Conservation (phyloP, 2,888 invertebrate genomes). For the Ceratothoa steindachneri region DNA sequence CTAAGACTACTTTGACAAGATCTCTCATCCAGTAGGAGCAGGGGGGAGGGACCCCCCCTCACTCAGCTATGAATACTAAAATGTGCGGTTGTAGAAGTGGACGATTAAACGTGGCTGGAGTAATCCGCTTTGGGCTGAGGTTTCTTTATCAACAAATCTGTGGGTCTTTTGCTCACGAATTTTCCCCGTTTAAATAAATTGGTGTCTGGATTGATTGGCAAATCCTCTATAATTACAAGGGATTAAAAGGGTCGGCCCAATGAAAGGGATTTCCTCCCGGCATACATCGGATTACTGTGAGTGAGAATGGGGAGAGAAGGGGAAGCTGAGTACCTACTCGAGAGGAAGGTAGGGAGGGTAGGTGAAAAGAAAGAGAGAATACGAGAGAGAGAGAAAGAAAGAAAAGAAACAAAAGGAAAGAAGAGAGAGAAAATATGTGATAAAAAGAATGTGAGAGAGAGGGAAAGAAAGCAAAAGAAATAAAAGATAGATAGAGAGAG, state of each 20-base stretch:
- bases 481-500: no score
- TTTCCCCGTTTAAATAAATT: conserved; percentile 13
- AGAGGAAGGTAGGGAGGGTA: neutral
- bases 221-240: conserved; percentile 7
- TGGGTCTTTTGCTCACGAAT: neutral
- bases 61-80: no score
- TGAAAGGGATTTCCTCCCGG: neutral
- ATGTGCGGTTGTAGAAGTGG: no score
- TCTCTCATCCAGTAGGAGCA: no score
- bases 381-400: neutral
- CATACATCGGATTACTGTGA: neutral
- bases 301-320: no score
- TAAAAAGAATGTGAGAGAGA: no score
- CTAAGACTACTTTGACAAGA: no score
- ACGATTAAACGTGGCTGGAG: neutral
- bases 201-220: conserved; percentile 8
- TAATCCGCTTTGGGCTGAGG: conserved; percentile 1
- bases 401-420: no score
- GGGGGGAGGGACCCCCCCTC: no score
- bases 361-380: neutral
- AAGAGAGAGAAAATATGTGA: no score
- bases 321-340: no score
- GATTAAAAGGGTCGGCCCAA: neutral
- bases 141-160: conserved; percentile 9
- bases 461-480: no score